Base-by-base conservation (phyloP, 2,797 vertebrate genomes). In the Epinephelus coioides region DNA sequence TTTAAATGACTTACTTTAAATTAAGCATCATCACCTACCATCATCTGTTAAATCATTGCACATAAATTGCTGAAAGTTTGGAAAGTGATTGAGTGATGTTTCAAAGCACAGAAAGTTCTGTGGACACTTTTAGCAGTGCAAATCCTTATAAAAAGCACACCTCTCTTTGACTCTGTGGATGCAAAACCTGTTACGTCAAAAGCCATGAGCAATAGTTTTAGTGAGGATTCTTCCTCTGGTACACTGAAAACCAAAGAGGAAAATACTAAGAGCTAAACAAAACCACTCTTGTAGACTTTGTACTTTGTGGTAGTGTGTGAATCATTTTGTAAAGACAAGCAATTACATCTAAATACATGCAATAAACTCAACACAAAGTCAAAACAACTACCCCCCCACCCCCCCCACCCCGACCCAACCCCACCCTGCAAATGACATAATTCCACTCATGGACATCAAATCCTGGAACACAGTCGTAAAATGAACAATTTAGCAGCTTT, bases 281-380 rank as follows among this genome's bases (percentile, higher is more conserved):
- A 79, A 56, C 27, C 30, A 1, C 18, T 55, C 14, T n/a, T 60
- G 53, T 13, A 56, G 51, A 46, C 56, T 53, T 46, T 67, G 19
- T n/a, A 3, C 18, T 57, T 60, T 46, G 13, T 56, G 30, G 75
- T 62, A 55, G 61, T 43, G 12, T n/a, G 4, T 72, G 47, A 84
- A 55, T 76, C 51, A 70, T 47, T 70, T 67, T 68, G n/a, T 54
- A 55, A 64, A 13, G 53, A 40, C 9, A 17, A 54, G 14, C 43
- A 66, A 67, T 65, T 76, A 50, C 12, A 76, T 67, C 13, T 63
- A 70, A 78, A 64, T 38, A 44, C 61, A 69, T 40, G 49, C 43
- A 61, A 60, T 60, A 69, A 56, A 60, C 27, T 19, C 49, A 61
- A 78, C 23, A 54, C 25, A 21, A 71, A 53, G 21, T 44, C 65